Evolutionary conservation across 2,113 vertebrate species (phyloP), one percentile per base, ranked within the genome.

Genomic region (Genyomyrus donnyi): DNA sequence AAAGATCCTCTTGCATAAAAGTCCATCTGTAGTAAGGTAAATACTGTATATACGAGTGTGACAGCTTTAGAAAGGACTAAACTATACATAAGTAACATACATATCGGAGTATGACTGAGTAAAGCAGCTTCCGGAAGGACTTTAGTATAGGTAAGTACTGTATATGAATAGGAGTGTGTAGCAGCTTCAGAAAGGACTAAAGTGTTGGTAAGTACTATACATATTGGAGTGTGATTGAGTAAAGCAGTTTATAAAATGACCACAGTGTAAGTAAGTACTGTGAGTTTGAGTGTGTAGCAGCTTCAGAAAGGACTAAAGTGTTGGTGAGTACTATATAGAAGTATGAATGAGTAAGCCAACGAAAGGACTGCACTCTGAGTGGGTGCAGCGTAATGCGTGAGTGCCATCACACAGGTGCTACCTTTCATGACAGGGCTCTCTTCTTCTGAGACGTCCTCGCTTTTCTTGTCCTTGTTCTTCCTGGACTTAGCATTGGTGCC

Each of bases 381-480:
- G 53, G 15, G 35, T 42, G 31, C 35, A 2, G 62, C 10, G 3
- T 31, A 11, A 70, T 31, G 9, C 10, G 0, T 31, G n/a, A 39
- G 6, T 17, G 7, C 13, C 31, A 31, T 31, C 9, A 70, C n/a
- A 4, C n/a, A 70, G 10, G 19, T 80, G 74, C 13, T 90, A 87
- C 91, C 90, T 66, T 91, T 88, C 42, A 90, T 84, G 5, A 66
- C 53, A 2, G 91, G 89, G 53, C 35, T 91, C 39, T 87, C 90
- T 5, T 90, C 89, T 27, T 27, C 89, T 42, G 91, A 90, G 3
- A 70, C 4, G 15, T 90, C 90, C 24, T 91, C 89, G 24, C 31
- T 91, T 56, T 90, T 92, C 62, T 91, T 93, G 49, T 84, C 42
- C 87, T 91, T 91, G 77, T 15, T 91, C 39, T 91, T 93, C 62